Evolutionary conservation across 2,888 invertebrate species (phyloP).

Genomic region (Pandemis corylana): DNA sequence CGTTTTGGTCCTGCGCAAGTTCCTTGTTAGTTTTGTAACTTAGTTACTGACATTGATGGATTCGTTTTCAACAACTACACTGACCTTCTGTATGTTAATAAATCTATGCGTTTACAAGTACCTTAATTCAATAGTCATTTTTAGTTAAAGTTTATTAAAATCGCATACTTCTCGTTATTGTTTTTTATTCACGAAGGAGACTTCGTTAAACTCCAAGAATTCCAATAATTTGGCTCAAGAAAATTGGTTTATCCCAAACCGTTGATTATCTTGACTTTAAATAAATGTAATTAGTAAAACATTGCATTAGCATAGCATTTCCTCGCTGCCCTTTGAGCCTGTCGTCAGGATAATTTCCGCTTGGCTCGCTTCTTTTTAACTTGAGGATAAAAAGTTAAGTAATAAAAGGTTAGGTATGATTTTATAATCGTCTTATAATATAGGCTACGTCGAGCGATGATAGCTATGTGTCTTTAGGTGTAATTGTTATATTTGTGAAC

Average conservation of each 20-base stretch:
- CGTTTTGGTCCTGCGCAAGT: conserved; percentile 32
- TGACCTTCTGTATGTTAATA: not conserved
- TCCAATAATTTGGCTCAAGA: too few species aligned
- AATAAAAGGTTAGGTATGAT: too few species aligned
- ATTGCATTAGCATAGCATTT: not conserved
- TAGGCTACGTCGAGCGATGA: too few species aligned
- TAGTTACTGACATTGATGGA: not conserved
- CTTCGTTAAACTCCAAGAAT: not conserved
- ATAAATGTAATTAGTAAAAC: not conserved
- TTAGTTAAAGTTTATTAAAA: too few species aligned
- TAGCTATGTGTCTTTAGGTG: too few species aligned
- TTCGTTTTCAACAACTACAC: not conserved
- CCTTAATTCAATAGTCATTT: too few species aligned
- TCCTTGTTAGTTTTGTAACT: conserved; percentile 17
- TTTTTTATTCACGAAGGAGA: not conserved
- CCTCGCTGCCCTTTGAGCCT: not conserved
- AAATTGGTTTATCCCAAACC: not conserved
- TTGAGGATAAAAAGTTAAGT: not conserved
- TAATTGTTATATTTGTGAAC: too few species aligned
- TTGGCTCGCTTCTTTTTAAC: not conserved
- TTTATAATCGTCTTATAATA: too few species aligned
- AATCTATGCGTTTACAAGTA: not conserved
- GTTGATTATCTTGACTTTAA: not conserved
- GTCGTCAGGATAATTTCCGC: not conserved
- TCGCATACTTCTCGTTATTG: too few species aligned